phyloP scores from a whole-genome alignment of 2,888 invertebrate genomes.

The Xestoiulus laeticollis region DNA sequence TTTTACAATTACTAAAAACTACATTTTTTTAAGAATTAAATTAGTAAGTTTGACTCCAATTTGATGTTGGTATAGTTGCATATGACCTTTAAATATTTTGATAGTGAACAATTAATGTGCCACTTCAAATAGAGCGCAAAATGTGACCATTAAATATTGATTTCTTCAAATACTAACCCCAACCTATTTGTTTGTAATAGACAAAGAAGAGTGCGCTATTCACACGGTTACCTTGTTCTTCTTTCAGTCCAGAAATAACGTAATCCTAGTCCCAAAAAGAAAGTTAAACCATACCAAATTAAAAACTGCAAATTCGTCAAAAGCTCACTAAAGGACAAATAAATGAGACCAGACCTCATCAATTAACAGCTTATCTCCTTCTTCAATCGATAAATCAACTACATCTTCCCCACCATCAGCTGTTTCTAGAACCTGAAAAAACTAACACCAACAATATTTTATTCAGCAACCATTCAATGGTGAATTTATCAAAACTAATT shows the following conservation, averaged over 20 bases:
- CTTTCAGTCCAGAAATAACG: constrained; percentile 63
- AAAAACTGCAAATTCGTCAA: not conserved
- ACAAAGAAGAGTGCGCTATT: not conserved
- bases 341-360: constrained; percentile 73
- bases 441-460: not conserved
- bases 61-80: no score
- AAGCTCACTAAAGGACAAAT: not conserved
- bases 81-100: no score
- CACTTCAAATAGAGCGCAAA: not conserved
- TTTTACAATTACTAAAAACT: not conserved
- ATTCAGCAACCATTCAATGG: not conserved
- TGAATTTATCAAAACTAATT: not conserved
- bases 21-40: no score
- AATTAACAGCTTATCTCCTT: constrained; percentile 78
- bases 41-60: no score
- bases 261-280: constrained; percentile 35
- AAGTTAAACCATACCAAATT: not conserved
- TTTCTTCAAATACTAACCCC: not conserved
- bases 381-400: constrained; percentile 81
- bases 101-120: no score
- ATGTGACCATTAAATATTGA: not conserved
- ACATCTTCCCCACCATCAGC: constrained; percentile 71
- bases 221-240: constrained; percentile 66
- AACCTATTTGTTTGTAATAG: not conserved
- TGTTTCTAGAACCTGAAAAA: constrained; percentile 55